Base-by-base conservation (phyloP, 92 coral and sea anemone genomes). In the Anthopleura xanthogrammica region DNA sequence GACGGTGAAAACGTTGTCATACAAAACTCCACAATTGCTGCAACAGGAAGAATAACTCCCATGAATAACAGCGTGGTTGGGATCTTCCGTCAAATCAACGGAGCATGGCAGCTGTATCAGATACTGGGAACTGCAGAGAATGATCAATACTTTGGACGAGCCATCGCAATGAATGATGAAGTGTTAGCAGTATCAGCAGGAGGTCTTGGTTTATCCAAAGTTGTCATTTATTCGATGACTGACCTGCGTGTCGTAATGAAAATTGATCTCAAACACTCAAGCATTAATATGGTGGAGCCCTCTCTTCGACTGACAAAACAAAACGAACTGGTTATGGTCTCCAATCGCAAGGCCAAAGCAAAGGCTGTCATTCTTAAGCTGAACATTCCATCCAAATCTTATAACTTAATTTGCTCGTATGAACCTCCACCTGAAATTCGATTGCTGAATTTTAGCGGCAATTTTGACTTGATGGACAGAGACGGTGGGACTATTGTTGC, bases 21-120 rank as follows among this genome's bases (percentile, higher is more conserved):
- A 29, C 46, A 83, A 40, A 83, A 87, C 20, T 71, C 90, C 19
- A 76, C 86, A 5, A 72, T 97, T 24, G 92, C 91, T 0, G 82
- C 90, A 41, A 89, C 89, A n/a, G 99, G 97, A 66, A 81, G 64
- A 36, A 81, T 75, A 24, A 68, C 82, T 3, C 23, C 85, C 16
- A 64, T 89, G n/a, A 90, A 94, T 75, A 75, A 60, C 29, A 87
- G 92, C 16, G 90, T 90, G 62, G 87, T 95, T 81, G 95, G 89
- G 66, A 76, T 93, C 41, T 95, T 95, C 80, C 90, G 76, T 43
- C 84, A 91, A 70, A 80, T 41, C 1, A 24, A 80, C 42, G 90
- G 91, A 10, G 43, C 41, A 3, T 95, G 97, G 95, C 72, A 72
- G 71, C 85, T 95, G 60, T 48, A 39, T 3, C 85, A 83, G 48